A percentile compares a stretch with the other conserved stretches of the same genome.
Evolutionary conservation across 2,888 invertebrate genomes (phyloP).

Genomic region (Andricus quercusramuli): DNA sequence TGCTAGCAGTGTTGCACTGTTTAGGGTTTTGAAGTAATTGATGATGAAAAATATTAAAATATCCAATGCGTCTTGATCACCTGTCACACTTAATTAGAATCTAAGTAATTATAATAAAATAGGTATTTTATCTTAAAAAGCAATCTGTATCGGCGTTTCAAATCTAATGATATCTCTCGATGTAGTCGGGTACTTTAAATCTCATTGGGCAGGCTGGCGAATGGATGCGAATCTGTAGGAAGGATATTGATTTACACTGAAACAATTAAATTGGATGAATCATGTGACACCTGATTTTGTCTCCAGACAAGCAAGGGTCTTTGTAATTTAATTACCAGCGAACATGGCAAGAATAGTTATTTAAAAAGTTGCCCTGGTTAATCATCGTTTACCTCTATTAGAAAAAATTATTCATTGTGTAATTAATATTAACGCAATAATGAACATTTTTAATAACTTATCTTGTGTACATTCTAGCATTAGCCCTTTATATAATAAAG

Average conservation of each 20-base stretch:
- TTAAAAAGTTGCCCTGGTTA: slow-evolving; percentile 60
- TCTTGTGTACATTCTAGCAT: slow-evolving; percentile 76
- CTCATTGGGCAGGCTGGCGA: slow-evolving; percentile 55
- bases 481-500: slow-evolving; percentile 76
- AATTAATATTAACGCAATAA: slow-evolving; percentile 75
- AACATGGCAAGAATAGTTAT: slow-evolving; percentile 48
- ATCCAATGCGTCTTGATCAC: slow-evolving; percentile 55
- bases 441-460: slow-evolving; percentile 76
- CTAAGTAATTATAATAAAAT: slow-evolving; percentile 52
- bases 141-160: slow-evolving; percentile 32
- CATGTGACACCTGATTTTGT: slow-evolving; percentile 27
- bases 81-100: slow-evolving; percentile 62
- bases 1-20: slow-evolving; percentile 58
- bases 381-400: slow-evolving; percentile 69
- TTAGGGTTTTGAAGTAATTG: slow-evolving; percentile 54
- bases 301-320: slow-evolving; percentile 7
- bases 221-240: slow-evolving; percentile 39
- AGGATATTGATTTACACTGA: slow-evolving; percentile 15
- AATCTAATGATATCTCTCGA: slow-evolving; percentile 44
- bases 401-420: slow-evolving; percentile 70
- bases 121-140: slow-evolving; percentile 53
- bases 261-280: slow-evolving; percentile 11
- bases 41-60: slow-evolving; percentile 51
- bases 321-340: slow-evolving; percentile 33
- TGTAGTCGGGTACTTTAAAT: slow-evolving; percentile 62